These are phyloP conservation scores for Acanthopleura granulata DNA, from an alignment of 2,888 invertebrate species.

Conservation along the genomic window DNA sequence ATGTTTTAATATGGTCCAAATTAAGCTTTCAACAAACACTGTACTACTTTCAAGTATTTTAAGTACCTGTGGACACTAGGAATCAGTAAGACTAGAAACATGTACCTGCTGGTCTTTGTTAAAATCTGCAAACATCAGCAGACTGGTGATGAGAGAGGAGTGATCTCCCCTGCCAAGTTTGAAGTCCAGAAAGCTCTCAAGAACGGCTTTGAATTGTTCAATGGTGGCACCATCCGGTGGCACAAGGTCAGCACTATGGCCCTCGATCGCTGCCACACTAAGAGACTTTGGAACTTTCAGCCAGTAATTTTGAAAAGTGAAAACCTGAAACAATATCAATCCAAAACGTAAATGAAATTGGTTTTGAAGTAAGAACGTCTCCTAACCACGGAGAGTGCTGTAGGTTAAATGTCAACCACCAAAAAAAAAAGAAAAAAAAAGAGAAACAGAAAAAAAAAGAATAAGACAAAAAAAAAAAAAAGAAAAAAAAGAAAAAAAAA, in stretches of 20 bases:
- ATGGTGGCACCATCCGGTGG: conserved; percentile 6
- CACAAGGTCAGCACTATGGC: background rate
- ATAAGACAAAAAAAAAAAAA: no score
- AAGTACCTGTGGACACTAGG: background rate
- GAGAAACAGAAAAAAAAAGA: no score
- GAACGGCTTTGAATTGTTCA: background rate
- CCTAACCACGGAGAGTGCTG: no score
- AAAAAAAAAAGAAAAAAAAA: no score
- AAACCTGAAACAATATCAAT: background rate
- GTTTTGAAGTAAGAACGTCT: no score
- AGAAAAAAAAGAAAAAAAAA: no score
- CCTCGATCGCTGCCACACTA: background rate
- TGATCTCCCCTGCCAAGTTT: background rate
- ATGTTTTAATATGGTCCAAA: no score
- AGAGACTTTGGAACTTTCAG: background rate
- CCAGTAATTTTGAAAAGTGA: background rate
- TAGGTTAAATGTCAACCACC: no score
- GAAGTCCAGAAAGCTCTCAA: background rate
- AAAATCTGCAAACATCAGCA: conserved; percentile 18
- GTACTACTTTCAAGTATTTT: no score
- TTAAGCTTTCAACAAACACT: no score
- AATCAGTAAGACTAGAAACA: background rate
- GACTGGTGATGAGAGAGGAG: background rate
- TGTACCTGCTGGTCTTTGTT: conserved; percentile 11
- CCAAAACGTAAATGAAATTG: no score